Evolutionary conservation across 2,797 vertebrate species (phyloP), one percentile per base, ranked within the genome.

Genomic region (Tympanoctomys barrerae): DNA sequence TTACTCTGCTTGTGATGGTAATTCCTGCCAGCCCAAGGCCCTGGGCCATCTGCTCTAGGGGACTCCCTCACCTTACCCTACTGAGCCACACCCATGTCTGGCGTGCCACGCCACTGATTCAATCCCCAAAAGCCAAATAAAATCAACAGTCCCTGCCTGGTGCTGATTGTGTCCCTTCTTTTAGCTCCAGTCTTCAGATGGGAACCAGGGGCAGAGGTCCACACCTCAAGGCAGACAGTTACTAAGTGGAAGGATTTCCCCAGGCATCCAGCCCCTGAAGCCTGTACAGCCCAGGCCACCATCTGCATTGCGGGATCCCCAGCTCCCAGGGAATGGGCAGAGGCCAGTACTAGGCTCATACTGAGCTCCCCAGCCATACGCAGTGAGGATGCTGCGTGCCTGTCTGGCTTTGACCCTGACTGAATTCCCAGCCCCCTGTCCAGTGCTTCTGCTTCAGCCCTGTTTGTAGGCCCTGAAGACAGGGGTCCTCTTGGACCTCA

Each of bases 21-120:
- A 97, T 98, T 97, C 94, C 87, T 89, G 68, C 84, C 82, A 78
- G 12, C 39, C 2, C 64, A 61, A 49, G 73, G 46, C 7, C 52
- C 9, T 42, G 86, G 36, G 7, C 82, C n/a, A 62, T 73, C 71
- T 96, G 66, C 64, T 73, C 46, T 85, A 64, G 85, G 78, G 71
- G 19, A 64, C 83, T n/a, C 22, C 64, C 28, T 21, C 14, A 24
- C 24, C 36, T 13, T 36, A 36, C 11, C 70, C 31, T 2, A 4
- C 16, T 13, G 77, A 46, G 4, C 57, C 18, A 2, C 14, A 46
- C 16, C 39, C 14, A 24, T 7, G 36, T 39, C 62, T 57, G 88
- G 57, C 73, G 79, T n/a, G 31, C 90, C 36, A 2, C 12, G 54
- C 46, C 4, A 19, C 22, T 46, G n/a, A n/a, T 11, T 77, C n/a